These are phyloP conservation scores for Carposina sasakii DNA, from an alignment of 1,140 invertebrate species.

Conservation along the genomic window DNA sequence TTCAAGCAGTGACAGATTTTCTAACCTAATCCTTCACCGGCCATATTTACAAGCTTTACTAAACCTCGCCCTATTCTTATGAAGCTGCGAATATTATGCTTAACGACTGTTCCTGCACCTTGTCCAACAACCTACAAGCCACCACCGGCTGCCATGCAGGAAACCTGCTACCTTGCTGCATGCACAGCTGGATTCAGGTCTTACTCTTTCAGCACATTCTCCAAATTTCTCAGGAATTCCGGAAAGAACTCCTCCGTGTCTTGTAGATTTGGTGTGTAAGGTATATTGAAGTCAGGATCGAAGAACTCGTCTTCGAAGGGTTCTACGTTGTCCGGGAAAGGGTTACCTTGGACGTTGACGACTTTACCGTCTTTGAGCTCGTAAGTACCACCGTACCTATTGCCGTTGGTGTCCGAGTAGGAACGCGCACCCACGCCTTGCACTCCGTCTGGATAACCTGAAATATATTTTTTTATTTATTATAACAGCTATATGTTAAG, in stretches of 20 bases:
- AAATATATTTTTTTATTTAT: too few species aligned
- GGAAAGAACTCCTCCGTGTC: slow-evolving; percentile 32
- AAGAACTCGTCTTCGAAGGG: neutral
- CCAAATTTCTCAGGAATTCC: slow-evolving; percentile 49
- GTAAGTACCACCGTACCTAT: slow-evolving; percentile 62
- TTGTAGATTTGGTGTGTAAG: slow-evolving; percentile 11
- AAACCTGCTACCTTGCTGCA: too few species aligned
- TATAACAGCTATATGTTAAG: too few species aligned
- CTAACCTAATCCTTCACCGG: too few species aligned
- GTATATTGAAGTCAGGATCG: neutral
- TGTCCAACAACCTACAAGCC: too few species aligned
- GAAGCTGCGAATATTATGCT: too few species aligned
- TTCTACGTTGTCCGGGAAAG: neutral
- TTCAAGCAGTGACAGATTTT: too few species aligned
- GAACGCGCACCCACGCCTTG: slow-evolving; percentile 44
- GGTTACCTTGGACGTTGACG: slow-evolving; percentile 17
- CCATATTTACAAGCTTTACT: too few species aligned
- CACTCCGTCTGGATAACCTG: slow-evolving; percentile 13
- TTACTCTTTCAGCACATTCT: slow-evolving; percentile 54
- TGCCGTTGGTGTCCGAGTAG: slow-evolving; percentile 51
- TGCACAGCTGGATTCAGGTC: too few species aligned
- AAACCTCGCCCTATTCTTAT: too few species aligned
- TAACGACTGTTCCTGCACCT: too few species aligned
- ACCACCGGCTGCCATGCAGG: too few species aligned
- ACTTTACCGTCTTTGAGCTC: slow-evolving; percentile 33